These are phyloP conservation scores for Saccopteryx leptura DNA, from an alignment of 2,113 vertebrate species.

Conservation along the genomic window DNA sequence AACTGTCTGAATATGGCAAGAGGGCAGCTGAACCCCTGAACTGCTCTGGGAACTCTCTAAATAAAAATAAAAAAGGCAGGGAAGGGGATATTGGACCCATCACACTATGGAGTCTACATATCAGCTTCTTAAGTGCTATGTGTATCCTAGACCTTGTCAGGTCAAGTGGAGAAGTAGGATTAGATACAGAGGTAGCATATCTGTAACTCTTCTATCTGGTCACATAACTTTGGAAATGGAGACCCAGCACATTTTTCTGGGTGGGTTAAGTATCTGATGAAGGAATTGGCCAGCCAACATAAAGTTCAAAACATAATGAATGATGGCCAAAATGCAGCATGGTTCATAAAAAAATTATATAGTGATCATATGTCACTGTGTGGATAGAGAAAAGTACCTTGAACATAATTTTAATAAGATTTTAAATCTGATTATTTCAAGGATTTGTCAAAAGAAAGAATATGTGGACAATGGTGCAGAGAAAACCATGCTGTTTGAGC, in stretches of 20 bases:
- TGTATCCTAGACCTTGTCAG: neutral
- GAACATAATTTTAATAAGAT: neutral
- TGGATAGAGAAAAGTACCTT: rapidly evolving
- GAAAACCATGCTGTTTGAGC: no score
- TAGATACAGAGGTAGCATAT: neutral
- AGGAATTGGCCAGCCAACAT: rapidly evolving
- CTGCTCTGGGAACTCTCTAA: constrained; percentile 79
- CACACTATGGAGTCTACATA: neutral
- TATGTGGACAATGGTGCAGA: neutral
- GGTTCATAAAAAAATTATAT: neutral
- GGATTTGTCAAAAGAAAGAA: neutral
- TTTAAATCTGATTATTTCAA: neutral
- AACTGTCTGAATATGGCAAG: constrained; percentile 65
- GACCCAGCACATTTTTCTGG: rapidly evolving
- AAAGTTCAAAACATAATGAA: neutral
- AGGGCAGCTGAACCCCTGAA: constrained; percentile 83
- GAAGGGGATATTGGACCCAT: constrained; percentile 55
- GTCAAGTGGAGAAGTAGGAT: neutral
- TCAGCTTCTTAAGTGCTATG: neutral
- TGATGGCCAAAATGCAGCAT: no score
- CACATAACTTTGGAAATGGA: no score
- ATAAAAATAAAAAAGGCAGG: constrained; percentile 66
- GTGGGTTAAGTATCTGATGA: neutral
- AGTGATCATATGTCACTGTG: rapidly evolving
- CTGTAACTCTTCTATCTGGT: neutral